These are phyloP conservation scores for Sprattus sprattus DNA, from an alignment of 2,113 vertebrate species.

Conservation along the genomic window DNA sequence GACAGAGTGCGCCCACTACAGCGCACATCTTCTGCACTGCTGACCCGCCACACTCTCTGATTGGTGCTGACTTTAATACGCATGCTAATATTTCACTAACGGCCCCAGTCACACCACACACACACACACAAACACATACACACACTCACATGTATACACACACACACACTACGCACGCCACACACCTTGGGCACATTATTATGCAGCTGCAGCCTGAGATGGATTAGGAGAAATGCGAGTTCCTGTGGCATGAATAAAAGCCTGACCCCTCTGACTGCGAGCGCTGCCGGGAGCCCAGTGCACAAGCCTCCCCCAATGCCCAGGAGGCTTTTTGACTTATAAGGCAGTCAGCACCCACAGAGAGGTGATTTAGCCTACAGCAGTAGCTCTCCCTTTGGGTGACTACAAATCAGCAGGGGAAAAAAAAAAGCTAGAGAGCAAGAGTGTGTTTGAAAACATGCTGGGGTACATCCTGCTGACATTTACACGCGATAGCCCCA, in stretches of 20 bases:
- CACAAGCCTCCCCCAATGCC: constrained; percentile 30
- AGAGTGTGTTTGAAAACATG: constrained; percentile 13
- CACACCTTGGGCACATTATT: constrained; percentile 52
- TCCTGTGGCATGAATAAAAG: constrained; percentile 51
- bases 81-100: constrained; percentile 64
- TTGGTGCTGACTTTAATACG: constrained; percentile 43
- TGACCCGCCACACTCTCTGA: constrained; percentile 47
- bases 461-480: constrained; percentile 12
- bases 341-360: constrained; percentile 42
- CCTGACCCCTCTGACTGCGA: constrained; percentile 52
- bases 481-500: constrained; percentile 5
- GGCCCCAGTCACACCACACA: background rate
- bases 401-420: constrained; percentile 5
- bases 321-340: constrained; percentile 42
- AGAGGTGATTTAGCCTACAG: constrained; percentile 58
- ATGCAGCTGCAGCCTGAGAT: constrained; percentile 48
- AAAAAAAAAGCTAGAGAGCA: background rate
- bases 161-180: constrained; percentile 24
- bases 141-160: background rate
- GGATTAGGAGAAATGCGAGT: constrained; percentile 45
- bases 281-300: constrained; percentile 50
- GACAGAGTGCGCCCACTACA: constrained; percentile 62
- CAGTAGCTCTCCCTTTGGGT: constrained; percentile 43
- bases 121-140: background rate
- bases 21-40: constrained; percentile 62